A percentile compares a stretch with the other conserved stretches of the same genome.
These are phyloP conservation scores for Calcarius lapponicus DNA, from an alignment of 2,797 vertebrate species.

Conservation along the genomic window DNA sequence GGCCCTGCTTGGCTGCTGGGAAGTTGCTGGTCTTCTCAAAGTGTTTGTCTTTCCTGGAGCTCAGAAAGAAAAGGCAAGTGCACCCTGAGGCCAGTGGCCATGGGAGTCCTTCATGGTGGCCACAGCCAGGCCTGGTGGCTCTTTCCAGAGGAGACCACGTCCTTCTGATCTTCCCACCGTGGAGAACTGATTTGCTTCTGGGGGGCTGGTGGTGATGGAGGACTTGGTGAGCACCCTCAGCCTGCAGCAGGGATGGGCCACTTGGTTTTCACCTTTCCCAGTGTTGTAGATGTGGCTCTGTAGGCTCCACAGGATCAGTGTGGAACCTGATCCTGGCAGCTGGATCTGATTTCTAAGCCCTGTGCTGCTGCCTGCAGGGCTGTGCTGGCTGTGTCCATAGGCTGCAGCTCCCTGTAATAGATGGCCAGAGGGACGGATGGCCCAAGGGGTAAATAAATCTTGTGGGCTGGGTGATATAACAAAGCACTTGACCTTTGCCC, in stretches of 20 bases:
- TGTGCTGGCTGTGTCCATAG: not conserved
- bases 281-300: not conserved
- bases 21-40: not conserved
- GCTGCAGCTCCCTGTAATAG: not conserved
- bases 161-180: not conserved
- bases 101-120: not conserved
- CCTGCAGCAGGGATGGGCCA: not conserved
- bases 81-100: not conserved
- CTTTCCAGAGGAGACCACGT: accelerated
- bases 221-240: not conserved
- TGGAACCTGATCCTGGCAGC: not conserved
- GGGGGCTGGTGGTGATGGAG: not conserved
- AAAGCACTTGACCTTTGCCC: conserved; percentile 38
- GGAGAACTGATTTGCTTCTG: not conserved
- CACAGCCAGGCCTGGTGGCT: not conserved
- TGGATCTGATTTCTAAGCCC: not conserved
- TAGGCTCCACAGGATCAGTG: not conserved
- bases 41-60: not conserved
- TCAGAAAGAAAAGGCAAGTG: not conserved
- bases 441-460: conserved; percentile 36
- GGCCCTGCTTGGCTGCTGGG: not conserved
- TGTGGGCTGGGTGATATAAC: conserved; percentile 4
- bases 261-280: not conserved
- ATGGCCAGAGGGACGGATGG: conserved; percentile 3
- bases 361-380: conserved; percentile 2